These are phyloP conservation scores for Drosophila sulfurigaster DNA, from an alignment of 1,140 invertebrate species.

Conservation along the genomic window DNA sequence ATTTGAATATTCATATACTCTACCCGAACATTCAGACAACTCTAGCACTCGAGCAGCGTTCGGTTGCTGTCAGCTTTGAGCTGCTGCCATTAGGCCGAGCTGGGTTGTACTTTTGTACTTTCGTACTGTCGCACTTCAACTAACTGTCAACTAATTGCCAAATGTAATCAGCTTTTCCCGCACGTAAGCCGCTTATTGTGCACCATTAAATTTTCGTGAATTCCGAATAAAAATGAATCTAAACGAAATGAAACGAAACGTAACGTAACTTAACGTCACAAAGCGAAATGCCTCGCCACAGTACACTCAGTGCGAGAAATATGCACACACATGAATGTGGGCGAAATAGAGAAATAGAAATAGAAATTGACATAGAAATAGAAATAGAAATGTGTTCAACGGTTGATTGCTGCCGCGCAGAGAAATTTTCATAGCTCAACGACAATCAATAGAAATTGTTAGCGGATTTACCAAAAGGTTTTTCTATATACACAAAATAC, in stretches of 20 bases:
- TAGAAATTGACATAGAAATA: neutral
- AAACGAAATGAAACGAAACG: slow-evolving; percentile 20
- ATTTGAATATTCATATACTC: slow-evolving; percentile 22
- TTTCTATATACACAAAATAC: neutral
- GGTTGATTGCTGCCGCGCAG: slow-evolving; percentile 5
- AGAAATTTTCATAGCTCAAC: slow-evolving; percentile 6
- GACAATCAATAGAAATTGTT: slow-evolving; percentile 37
- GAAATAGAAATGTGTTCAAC: neutral
- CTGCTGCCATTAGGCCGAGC: slow-evolving; percentile 13
- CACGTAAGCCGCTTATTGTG: slow-evolving; percentile 78
- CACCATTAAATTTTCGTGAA: slow-evolving; percentile 70
- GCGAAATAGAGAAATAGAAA: neutral
- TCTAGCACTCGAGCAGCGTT: neutral
- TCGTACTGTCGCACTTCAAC: slow-evolving; percentile 31
- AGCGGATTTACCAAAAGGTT: slow-evolving; percentile 26
- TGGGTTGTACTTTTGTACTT: too few relatives aligned
- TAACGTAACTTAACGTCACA: slow-evolving; percentile 9
- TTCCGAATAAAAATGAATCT: slow-evolving; percentile 58
- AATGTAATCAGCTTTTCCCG: slow-evolving; percentile 77
- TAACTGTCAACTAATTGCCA: slow-evolving; percentile 77
- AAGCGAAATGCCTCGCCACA: slow-evolving; percentile 10
- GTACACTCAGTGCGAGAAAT: slow-evolving; percentile 7
- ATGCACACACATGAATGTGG: slow-evolving; percentile 41
- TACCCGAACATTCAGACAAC: neutral
- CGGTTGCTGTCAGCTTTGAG: slow-evolving; percentile 5